phyloP scores from a whole-genome alignment of 2,113 vertebrate species.

The Sporophila hypoxantha region DNA sequence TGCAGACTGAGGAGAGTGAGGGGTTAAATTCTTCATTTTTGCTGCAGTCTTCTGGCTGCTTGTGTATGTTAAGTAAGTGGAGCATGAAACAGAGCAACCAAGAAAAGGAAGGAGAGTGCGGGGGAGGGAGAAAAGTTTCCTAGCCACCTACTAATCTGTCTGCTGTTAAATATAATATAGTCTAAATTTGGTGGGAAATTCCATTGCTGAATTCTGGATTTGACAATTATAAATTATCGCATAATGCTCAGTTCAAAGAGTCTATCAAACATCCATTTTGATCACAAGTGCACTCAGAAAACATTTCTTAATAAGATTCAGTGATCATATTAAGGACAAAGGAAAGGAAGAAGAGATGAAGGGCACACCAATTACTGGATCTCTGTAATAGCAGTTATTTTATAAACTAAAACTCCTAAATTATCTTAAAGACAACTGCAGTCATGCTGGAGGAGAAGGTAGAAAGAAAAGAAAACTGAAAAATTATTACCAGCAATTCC shows the following conservation, averaged over 20 bases:
- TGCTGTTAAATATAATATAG: neutral
- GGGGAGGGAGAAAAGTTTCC: neutral
- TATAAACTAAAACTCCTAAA: neutral
- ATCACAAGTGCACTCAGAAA: neutral
- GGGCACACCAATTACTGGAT: neutral
- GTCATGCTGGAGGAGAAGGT: neutral
- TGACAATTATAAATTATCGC: neutral
- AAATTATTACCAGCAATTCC: neutral
- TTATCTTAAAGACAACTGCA: neutral
- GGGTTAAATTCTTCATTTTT: neutral
- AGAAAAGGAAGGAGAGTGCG: neutral
- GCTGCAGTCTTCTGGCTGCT: neutral
- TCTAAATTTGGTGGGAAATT: neutral
- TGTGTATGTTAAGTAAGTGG: neutral
- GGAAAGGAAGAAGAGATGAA: neutral
- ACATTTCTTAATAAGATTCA: neutral
- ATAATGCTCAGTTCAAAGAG: neutral
- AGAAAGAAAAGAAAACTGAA: neutral
- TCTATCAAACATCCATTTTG: neutral
- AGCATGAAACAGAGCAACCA: neutral
- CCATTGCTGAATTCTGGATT: neutral
- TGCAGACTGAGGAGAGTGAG: neutral
- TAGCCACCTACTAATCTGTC: neutral
- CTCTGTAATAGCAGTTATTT: neutral
- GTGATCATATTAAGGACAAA: neutral